These are phyloP conservation scores for Lepus townsendii DNA, from an alignment of 2,797 vertebrate species.

Conservation along the genomic window DNA sequence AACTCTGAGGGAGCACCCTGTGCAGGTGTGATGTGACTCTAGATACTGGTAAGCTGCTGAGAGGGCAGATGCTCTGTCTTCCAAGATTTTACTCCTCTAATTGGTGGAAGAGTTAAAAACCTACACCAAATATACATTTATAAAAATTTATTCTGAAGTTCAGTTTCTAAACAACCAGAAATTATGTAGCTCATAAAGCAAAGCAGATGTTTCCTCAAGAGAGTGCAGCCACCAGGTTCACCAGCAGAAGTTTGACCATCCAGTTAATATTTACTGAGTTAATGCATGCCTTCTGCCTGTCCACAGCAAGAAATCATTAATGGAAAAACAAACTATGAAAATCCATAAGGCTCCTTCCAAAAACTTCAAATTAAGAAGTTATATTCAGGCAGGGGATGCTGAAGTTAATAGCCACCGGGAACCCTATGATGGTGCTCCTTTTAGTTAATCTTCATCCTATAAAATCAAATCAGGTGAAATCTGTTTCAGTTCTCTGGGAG, in stretches of 20 bases:
- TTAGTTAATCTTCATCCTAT: background rate
- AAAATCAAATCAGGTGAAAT: background rate
- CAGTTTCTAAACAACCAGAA: background rate
- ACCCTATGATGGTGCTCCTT: background rate
- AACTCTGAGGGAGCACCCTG: background rate
- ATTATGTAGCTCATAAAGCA: background rate
- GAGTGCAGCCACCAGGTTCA: background rate
- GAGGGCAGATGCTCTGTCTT: background rate
- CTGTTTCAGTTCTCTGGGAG: background rate
- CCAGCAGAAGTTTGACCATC: background rate
- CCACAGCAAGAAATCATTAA: background rate
- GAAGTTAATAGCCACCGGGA: background rate
- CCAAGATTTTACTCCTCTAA: background rate
- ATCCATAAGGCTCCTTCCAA: background rate
- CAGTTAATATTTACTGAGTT: background rate
- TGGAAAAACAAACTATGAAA: background rate
- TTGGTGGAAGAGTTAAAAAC: background rate
- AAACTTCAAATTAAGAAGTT: slow-evolving; percentile 26
- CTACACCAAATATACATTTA: background rate
- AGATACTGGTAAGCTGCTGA: background rate
- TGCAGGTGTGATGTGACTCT: background rate
- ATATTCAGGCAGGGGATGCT: background rate
- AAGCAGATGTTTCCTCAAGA: background rate
- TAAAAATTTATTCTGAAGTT: background rate
- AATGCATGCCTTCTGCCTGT: background rate